Evolutionary conservation across 2,797 vertebrate genomes (phyloP), one percentile per base, ranked within the genome.

Genomic region (Spinus olivaceus): DNA sequence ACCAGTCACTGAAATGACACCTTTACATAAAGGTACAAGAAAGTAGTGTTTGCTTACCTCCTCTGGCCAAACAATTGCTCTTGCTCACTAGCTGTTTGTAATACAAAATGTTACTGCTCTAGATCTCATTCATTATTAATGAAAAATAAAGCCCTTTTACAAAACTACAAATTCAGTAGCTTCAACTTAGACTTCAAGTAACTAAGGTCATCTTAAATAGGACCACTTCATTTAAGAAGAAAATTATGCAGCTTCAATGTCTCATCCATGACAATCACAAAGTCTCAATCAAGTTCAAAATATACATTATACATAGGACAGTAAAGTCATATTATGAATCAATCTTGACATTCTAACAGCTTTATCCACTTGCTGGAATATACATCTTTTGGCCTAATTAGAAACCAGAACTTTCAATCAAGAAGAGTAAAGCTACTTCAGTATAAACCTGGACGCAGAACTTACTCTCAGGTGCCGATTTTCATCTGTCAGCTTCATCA

Each of bases 381-480:
- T 8, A 22, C 19, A 60, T 47, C 46, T 81, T n/a, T 32, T 23
- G 32, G 27, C 67, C 35, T 50, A 44, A 86, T 21, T 46, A 65
- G 24, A 93, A 86, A 56, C 28, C 33, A 78, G 56, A 61, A 14
- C 35, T 72, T 72, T 76, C 74, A 67, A 35, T 56, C 35, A 64
- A 53, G 33, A 71, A 69, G 18, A 47, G 10, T 4, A 5, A 80
- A 91, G 41, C 12, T 32, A 64, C 46, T 83, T 56, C 78, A 51
- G 32, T 30, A 27, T 14, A 81, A 65, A 80, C 9, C 5, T 6
- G 8, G 28, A 71, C n/a, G 8, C 25, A 89, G 57, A 92, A 97
- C 97, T 97, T 95, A 99, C 99, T 98, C 98, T 99, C 97, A 99
- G 98, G 96, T 99, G 98, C 94, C 98, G 98, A 97, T 99, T 99